A percentile compares a stretch with the other conserved stretches of the same genome.
Conservation (phyloP, 2,888 invertebrate genomes). For the Vanessa cardui region DNA sequence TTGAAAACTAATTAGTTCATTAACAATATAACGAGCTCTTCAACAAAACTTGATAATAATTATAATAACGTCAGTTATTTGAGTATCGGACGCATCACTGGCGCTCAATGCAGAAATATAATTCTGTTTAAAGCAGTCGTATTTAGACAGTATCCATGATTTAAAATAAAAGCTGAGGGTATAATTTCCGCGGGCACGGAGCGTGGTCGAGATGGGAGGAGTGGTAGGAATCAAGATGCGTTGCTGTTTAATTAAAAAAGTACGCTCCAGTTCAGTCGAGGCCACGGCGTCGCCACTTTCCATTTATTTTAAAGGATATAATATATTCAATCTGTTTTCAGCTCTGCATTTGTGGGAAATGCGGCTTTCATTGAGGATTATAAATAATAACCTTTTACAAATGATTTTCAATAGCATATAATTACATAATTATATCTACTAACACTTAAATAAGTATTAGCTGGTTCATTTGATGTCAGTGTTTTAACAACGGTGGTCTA, state of each 20-base stretch:
- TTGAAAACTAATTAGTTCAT: neutral
- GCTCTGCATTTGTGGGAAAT: conserved; percentile 2
- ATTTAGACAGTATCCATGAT: conserved; percentile 4
- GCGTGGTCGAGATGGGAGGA: conserved; percentile 17
- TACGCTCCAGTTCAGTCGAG: conserved; percentile 41
- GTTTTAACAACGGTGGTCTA: no score
- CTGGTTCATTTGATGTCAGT: neutral
- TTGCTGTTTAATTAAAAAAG: conserved; percentile 44
- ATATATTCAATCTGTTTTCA: conserved; percentile 7
- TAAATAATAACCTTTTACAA: no score
- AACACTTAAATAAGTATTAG: neutral
- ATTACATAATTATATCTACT: no score
- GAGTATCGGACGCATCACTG: neutral
- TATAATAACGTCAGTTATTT: neutral
- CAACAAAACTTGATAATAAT: neutral
- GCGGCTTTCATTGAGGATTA: neutral
- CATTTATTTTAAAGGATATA: conserved; percentile 32
- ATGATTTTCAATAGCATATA: no score
- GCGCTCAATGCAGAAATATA: conserved; percentile 15
- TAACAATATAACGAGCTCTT: neutral
- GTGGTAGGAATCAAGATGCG: conserved; percentile 39
- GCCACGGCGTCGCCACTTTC: conserved; percentile 4
- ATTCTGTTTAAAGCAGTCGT: conserved; percentile 8
- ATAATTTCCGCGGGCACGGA: conserved; percentile 25
- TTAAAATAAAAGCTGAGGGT: conserved; percentile 30